Percentiles rank a stretch among this genome's conserved stretches.
Evolutionary conservation across 2,113 vertebrate species (phyloP).

Genomic region (Protomyctophum bolini): DNA sequence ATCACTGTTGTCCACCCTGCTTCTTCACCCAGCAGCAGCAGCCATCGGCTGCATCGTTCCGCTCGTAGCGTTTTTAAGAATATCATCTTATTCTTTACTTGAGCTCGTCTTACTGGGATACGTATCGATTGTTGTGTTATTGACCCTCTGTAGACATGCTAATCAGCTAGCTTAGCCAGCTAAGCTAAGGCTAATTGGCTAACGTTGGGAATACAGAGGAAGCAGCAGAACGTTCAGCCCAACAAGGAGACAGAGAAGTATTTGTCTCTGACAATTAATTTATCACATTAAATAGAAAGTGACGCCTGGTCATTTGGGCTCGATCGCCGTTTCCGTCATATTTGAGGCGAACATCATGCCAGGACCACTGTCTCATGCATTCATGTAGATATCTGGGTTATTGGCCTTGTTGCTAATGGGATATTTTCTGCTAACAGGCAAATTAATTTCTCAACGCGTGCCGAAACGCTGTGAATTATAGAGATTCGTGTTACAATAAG

Average conservation of each 20-base stretch:
- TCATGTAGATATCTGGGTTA: constrained; percentile 28
- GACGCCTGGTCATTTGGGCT: constrained; percentile 5
- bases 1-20: background rate
- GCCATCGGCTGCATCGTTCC: background rate
- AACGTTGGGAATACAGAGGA: constrained; percentile 8
- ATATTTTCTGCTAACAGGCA: constrained; percentile 48
- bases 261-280: background rate
- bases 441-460: constrained; percentile 59
- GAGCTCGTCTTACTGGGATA: constrained; percentile 3
- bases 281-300: constrained; percentile 4
- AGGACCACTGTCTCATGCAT: background rate
- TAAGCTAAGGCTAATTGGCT: constrained; percentile 49
- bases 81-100: constrained; percentile 52
- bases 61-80: constrained; percentile 29
- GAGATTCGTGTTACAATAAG: background rate
- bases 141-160: constrained; percentile 43
- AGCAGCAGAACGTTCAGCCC: constrained; percentile 29
- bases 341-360: constrained; percentile 4
- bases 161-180: constrained; percentile 44
- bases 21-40: background rate
- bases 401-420: constrained; percentile 56
- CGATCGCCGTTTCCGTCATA: background rate
- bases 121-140: constrained; percentile 49
- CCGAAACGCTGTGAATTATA: constrained; percentile 33
- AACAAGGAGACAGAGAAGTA: constrained; percentile 14